Evolutionary conservation across 2,797 vertebrate species (phyloP), one percentile per base, ranked within the genome.

Genomic region (Lutjanus argentimaculatus): DNA sequence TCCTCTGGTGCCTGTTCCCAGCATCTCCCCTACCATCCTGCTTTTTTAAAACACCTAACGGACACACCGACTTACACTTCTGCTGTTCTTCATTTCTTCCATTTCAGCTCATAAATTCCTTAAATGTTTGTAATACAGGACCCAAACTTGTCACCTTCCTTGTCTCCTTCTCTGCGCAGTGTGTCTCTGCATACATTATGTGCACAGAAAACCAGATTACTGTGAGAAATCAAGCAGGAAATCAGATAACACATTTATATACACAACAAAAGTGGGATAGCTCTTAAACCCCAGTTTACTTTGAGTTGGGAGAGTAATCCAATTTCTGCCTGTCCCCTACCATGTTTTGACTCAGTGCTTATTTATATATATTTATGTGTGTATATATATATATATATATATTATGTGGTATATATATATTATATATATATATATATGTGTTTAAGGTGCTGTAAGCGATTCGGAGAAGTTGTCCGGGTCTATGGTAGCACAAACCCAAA

Each of bases 161-260:
- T 59, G 71, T 64, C 49, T 30, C n/a, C 43, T 55, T 77, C 21
- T 71, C 43, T 14, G 3, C 52, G 42, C 57, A 43, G 5, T 80
- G 5, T 80, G 21, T 53, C 59, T 63, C 9, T 68, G 42, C 67
- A 72, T 61, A 82, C 58, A 77, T 57, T 10, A 36, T 62, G 46
- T 48, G 42, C 22, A 59, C 19, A 11, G 21, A 66, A 67, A 77
- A 73, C 40, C 55, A 63, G 70, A 88, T 85, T 77, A 84, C 48
- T 36, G 66, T 46, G 59, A 73, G 49, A 78, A 58, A 77, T 48
- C 58, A 82, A 46, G 74, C 61, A 71, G 52, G 40, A 71, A 77
- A 86, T 80, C 63, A 71, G 73, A 82, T 85, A 78, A 73, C 14
- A 61, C 42, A 22, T 67, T 73, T 40, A 40, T 66, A 42, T 61